A percentile compares a stretch with the other conserved stretches of the same genome.
These are phyloP conservation scores for Aix galericulata DNA, from an alignment of 2,113 vertebrate genomes.

Conservation along the genomic window DNA sequence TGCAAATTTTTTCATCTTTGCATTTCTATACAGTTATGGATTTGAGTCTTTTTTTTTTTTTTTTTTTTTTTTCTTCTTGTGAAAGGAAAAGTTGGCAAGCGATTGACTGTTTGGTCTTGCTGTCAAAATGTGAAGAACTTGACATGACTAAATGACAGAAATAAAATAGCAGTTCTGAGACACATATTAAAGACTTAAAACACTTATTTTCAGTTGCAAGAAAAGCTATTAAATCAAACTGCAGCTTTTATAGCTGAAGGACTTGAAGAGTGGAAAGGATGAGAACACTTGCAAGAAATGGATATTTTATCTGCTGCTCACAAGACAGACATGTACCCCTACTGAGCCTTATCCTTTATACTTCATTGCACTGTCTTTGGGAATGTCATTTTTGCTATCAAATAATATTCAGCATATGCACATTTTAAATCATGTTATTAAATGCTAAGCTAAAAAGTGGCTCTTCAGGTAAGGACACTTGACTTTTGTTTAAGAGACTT, in stretches of 20 bases:
- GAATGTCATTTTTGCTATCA: slow-evolving; percentile 26
- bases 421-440: background rate
- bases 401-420: background rate
- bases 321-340: slow-evolving; percentile 5
- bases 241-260: slow-evolving; percentile 4
- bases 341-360: background rate
- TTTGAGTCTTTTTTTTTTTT: background rate
- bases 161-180: slow-evolving; percentile 24
- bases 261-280: background rate
- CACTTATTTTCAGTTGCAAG: slow-evolving; percentile 20
- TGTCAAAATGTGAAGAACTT: slow-evolving; percentile 20
- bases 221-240: slow-evolving; percentile 44
- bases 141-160: slow-evolving; percentile 34
- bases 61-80: background rate
- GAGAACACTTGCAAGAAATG: slow-evolving; percentile 22
- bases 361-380: background rate
- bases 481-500: background rate
- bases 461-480: background rate
- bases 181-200: slow-evolving; percentile 32
- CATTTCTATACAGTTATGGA: background rate
- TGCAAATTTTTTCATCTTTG: background rate
- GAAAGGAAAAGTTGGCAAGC: background rate
- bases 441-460: background rate
- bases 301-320: slow-evolving; percentile 25
- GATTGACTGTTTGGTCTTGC: background rate